phyloP scores from a whole-genome alignment of 2,888 invertebrate genomes.

The Drosophila tripunctata region DNA sequence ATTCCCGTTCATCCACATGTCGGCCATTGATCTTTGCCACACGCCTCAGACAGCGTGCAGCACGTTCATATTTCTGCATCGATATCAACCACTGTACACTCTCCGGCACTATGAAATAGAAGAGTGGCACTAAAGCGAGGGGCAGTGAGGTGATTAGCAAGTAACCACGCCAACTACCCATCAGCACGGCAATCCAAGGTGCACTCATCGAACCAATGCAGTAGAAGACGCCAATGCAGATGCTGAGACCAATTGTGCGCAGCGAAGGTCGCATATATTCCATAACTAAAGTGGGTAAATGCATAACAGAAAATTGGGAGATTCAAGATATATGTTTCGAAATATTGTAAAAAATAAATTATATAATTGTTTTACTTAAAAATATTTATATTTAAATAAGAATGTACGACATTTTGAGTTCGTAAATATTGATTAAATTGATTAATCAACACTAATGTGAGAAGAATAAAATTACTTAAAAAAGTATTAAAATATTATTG shows the following conservation, averaged over 20 bases:
- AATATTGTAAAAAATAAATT: no score
- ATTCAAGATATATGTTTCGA: no score
- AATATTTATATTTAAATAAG: no score
- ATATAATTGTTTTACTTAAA: no score
- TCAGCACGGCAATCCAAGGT: slow-evolving; percentile 85
- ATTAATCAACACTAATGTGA: no score
- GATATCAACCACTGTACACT: slow-evolving; percentile 87
- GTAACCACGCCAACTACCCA: slow-evolving; percentile 85
- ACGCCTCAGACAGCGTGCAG: slow-evolving; percentile 85
- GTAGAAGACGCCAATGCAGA: slow-evolving; percentile 87
- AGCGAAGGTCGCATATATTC: slow-evolving; percentile 85
- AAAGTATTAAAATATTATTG: no score
- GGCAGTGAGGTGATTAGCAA: slow-evolving; percentile 85
- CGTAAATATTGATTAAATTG: no score
- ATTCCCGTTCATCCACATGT: slow-evolving; percentile 81
- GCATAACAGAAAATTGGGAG: fast-evolving
- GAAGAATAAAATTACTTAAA: no score
- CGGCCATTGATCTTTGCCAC: slow-evolving; percentile 86
- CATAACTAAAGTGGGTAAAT: slow-evolving; percentile 84
- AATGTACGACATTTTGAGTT: no score
- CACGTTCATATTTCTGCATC: slow-evolving; percentile 85
- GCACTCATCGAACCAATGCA: slow-evolving; percentile 85
- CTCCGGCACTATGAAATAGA: slow-evolving; percentile 86
- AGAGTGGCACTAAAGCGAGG: slow-evolving; percentile 84
- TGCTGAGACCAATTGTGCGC: slow-evolving; percentile 86